phyloP scores from a whole-genome alignment of 2,888 invertebrate genomes.

The Tetanocera ferruginea region DNA sequence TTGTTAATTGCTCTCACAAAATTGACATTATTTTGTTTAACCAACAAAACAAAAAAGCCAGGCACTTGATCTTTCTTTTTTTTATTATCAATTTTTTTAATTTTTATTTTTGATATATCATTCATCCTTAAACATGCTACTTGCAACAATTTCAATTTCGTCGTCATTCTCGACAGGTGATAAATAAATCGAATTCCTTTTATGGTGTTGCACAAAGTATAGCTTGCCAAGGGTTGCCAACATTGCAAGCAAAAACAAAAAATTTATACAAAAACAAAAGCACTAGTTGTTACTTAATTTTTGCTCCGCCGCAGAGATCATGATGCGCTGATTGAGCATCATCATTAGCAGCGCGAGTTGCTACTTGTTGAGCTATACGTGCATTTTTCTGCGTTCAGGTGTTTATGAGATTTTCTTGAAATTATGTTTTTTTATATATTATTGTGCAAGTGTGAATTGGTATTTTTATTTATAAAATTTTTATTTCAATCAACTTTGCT shows the following conservation, averaged over 20 bases:
- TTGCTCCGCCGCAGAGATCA: not conserved
- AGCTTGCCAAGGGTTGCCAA: not conserved
- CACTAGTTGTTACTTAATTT: slow-evolving; percentile 35
- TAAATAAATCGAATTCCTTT: slow-evolving; percentile 67
- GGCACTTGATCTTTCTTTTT: not conserved
- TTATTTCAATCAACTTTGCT: not conserved
- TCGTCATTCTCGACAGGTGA: slow-evolving; percentile 60
- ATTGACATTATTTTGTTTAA: not conserved
- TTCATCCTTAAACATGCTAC: not conserved
- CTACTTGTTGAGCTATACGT: not conserved
- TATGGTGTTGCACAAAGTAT: slow-evolving; percentile 39
- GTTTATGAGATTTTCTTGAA: slow-evolving; percentile 27
- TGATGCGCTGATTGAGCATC: slow-evolving; percentile 7
- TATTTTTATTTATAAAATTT: slow-evolving; percentile 44
- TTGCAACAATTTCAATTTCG: slow-evolving; percentile 14
- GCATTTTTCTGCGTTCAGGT: slow-evolving; percentile 42
- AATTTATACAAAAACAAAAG: not conserved
- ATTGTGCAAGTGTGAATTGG: slow-evolving; percentile 50
- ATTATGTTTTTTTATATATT: slow-evolving; percentile 42
- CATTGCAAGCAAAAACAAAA: not conserved
- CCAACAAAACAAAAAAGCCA: not conserved
- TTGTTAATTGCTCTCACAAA: not conserved
- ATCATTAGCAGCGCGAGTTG: slow-evolving; percentile 12
- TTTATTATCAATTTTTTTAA: not conserved
- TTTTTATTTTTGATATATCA: not conserved